Percentiles rank a stretch among this genome's conserved stretches.
Conservation (phyloP, 1,140 invertebrate genomes). For the Cydia pomonella region DNA sequence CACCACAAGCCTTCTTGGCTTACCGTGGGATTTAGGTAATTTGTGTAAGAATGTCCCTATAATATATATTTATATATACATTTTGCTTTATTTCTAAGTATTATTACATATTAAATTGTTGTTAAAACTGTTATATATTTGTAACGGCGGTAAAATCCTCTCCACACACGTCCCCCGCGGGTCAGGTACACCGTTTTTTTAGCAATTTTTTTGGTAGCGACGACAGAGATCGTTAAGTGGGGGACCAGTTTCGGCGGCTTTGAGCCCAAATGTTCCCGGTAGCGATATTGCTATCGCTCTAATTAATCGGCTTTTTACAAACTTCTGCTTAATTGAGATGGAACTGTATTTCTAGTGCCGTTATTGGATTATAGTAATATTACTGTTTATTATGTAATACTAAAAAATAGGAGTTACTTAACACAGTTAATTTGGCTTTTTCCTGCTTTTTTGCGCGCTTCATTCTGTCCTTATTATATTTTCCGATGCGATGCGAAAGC, state of each 20-base stretch:
- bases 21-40: no score
- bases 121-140: no score
- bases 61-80: no score
- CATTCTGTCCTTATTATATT: no score
- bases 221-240: slow-evolving; percentile 68
- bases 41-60: no score
- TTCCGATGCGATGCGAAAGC: no score
- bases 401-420: no score
- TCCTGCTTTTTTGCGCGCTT: no score
- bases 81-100: no score
- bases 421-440: no score
- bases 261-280: slow-evolving; percentile 60
- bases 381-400: not conserved
- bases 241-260: slow-evolving; percentile 72
- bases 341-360: slow-evolving; percentile 25
- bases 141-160: slow-evolving; percentile 44
- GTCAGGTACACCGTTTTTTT: slow-evolving; percentile 70
- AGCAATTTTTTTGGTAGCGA: slow-evolving; percentile 72
- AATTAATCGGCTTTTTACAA: slow-evolving; percentile 71
- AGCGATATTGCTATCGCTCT: slow-evolving; percentile 65
- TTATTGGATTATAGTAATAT: not conserved
- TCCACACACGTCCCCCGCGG: slow-evolving; percentile 50
- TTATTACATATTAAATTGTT: no score
- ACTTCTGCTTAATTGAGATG: slow-evolving; percentile 33
- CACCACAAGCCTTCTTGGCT: no score